A percentile compares a stretch with the other conserved stretches of the same genome.
Conservation (phyloP, 2,888 invertebrate genomes). For the Epirrhoe tristata region DNA sequence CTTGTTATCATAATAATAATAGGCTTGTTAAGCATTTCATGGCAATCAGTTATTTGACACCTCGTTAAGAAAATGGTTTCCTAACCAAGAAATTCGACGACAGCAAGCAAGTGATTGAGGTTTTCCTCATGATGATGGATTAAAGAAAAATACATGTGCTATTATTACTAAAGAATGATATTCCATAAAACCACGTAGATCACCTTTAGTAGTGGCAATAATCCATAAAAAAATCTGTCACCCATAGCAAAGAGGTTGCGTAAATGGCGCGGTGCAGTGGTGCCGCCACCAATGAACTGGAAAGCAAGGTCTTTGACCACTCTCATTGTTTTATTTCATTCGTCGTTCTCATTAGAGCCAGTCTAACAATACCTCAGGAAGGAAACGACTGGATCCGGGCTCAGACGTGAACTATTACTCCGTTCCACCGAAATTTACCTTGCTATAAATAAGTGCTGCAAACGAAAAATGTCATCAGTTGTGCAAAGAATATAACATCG, state of each 20-base stretch:
- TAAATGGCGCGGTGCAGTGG: conserved; percentile 77
- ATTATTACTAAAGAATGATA: neutral
- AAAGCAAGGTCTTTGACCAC: conserved; percentile 82
- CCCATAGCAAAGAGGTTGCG: conserved; percentile 71
- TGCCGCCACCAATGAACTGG: conserved; percentile 79
- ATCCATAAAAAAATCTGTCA: conserved; percentile 67
- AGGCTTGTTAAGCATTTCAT: conserved; percentile 51
- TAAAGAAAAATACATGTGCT: neutral
- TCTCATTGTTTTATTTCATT: conserved; percentile 77
- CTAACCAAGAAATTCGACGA: neutral
- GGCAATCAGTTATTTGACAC: conserved; percentile 15
- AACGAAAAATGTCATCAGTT: conserved; percentile 78
- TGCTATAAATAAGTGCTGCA: conserved; percentile 81
- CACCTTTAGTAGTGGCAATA: conserved; percentile 47
- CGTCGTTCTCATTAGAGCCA: conserved; percentile 78
- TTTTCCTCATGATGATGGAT: neutral
- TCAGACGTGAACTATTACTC: conserved; percentile 72
- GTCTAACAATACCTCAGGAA: conserved; percentile 84
- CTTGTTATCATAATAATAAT: conserved; percentile 49
- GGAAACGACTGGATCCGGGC: conserved; percentile 75
- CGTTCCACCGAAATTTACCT: conserved; percentile 80
- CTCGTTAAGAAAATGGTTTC: neutral
- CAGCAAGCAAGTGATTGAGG: no score
- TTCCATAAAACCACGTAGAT: conserved; percentile 51
- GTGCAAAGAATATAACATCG: conserved; percentile 64